phyloP scores from a whole-genome alignment of 37 sponge, comb jelly and placozoan species.

The Halichondria panicea region DNA sequence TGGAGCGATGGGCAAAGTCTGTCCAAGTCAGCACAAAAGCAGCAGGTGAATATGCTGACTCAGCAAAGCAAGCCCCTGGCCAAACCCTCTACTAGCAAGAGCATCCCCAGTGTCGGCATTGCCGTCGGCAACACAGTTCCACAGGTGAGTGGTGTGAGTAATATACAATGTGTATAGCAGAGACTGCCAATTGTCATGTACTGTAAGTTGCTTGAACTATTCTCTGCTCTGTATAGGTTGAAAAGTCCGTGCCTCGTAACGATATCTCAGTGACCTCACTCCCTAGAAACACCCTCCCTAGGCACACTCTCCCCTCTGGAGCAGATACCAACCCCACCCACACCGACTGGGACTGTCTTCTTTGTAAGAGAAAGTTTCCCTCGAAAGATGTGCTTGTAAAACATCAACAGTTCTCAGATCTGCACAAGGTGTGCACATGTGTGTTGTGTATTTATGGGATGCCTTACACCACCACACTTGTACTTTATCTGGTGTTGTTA shows the following conservation, averaged over 20 bases:
- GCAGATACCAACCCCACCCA: conserved; percentile 57
- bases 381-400: conserved; percentile 73
- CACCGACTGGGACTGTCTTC: conserved; percentile 92
- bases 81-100: neutral
- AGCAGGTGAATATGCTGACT: conserved; percentile 25
- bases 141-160: conserved; percentile 7
- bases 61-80: conserved; percentile 10
- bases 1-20: conserved; percentile 98
- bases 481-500: too few species aligned
- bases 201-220: neutral
- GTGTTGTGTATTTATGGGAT: too few species aligned
- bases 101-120: neutral
- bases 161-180: neutral
- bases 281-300: too few species aligned
- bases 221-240: neutral
- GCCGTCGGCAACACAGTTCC: conserved; percentile 1
- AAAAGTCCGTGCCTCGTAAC: too few species aligned
- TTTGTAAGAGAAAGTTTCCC: conserved; percentile 96
- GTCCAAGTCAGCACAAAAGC: conserved; percentile 65
- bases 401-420: conserved; percentile 91
- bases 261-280: neutral
- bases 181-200: neutral
- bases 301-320: conserved; percentile 27
- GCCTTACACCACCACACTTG: too few species aligned
- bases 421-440: conserved; percentile 99